These are phyloP conservation scores for Notospermus geniculatus DNA, from an alignment of 1,140 invertebrate species.

Conservation along the genomic window DNA sequence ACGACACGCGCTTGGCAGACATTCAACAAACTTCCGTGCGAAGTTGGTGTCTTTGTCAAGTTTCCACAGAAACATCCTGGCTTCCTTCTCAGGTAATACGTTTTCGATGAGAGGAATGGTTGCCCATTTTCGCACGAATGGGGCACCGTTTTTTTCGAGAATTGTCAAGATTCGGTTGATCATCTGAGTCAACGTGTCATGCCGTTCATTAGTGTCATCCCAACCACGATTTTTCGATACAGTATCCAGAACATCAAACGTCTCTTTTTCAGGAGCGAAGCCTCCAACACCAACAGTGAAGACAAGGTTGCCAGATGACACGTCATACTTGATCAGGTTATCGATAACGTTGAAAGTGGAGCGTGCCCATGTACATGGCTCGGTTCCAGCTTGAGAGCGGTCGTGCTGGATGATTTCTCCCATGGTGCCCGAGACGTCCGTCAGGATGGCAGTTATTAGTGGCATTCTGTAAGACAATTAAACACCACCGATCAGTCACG, in stretches of 20 bases:
- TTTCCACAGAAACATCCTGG: not conserved
- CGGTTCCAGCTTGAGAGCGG: not conserved
- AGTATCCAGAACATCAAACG: too few species aligned
- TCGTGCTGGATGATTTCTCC: not conserved
- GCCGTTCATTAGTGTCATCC: not conserved
- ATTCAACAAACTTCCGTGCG: not conserved
- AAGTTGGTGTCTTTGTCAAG: not conserved
- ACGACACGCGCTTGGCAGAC: not conserved
- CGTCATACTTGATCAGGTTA: not conserved
- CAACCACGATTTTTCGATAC: too few species aligned
- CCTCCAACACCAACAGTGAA: not conserved
- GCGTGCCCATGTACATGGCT: not conserved
- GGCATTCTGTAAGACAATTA: too few species aligned
- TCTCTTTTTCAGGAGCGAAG: not conserved
- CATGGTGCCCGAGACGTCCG: not conserved
- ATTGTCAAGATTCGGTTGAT: not conserved
- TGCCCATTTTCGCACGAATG: not conserved
- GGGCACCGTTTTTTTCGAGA: not conserved
- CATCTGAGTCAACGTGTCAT: not conserved
- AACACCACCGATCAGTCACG: too few species aligned
- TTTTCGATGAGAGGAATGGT: not conserved
- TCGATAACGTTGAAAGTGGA: not conserved
- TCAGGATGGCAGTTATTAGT: not conserved
- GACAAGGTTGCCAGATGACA: not conserved
- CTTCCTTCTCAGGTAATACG: not conserved